Evolutionary conservation across 2,797 vertebrate genomes (phyloP).

Genomic region (Tympanoctomys barrerae): DNA sequence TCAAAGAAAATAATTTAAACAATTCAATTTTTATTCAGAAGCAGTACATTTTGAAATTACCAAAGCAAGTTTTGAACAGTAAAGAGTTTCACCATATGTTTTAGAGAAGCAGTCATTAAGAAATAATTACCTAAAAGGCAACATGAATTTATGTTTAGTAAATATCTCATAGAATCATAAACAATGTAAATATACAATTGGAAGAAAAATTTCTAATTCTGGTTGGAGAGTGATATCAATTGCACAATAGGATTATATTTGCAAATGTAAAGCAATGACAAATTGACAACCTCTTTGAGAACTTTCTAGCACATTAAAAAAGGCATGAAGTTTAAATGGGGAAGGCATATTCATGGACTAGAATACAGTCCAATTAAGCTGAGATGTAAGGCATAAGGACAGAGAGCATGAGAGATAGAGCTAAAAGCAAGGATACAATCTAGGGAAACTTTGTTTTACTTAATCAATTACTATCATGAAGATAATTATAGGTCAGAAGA

Average conservation of each 20-base stretch:
- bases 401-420: neutral
- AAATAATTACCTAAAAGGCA: neutral
- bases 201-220: neutral
- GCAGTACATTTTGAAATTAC: neutral
- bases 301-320: neutral
- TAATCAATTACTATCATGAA: constrained; percentile 17
- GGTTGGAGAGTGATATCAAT: neutral
- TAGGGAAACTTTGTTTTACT: constrained; percentile 37
- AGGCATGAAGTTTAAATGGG: neutral
- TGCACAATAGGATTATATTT: neutral
- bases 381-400: neutral
- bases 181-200: neutral
- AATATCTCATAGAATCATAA: neutral
- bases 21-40: constrained; percentile 41
- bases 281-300: neutral
- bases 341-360: neutral
- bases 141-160: neutral
- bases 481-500: constrained; percentile 19
- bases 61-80: neutral
- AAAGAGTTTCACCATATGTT: neutral
- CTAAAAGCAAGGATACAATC: neutral
- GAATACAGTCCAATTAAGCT: neutral
- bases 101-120: neutral
- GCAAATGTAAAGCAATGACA: neutral
- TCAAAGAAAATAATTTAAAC: constrained; percentile 18